Conservation (phyloP, 37 sponge, comb jelly and placozoan species). For the Mnemiopsis leidyi region DNA sequence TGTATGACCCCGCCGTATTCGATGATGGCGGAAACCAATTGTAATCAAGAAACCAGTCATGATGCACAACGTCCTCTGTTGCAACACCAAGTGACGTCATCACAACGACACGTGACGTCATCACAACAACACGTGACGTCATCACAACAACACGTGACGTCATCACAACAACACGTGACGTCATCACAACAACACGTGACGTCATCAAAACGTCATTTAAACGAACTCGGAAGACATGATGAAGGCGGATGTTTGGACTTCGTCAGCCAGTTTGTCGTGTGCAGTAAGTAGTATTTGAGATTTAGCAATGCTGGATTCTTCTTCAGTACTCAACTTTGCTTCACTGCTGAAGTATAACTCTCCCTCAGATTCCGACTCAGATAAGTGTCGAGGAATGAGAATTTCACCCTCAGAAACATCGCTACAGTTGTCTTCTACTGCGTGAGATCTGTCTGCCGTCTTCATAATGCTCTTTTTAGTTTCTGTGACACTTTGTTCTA, state of each 20-base stretch:
- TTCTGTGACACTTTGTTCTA: not conserved
- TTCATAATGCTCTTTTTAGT: too few relatives aligned
- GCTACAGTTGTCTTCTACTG: not conserved
- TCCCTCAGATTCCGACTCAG: not conserved
- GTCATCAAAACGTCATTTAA: not conserved
- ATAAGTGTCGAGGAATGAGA: not conserved
- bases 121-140: too few relatives aligned
- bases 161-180: too few relatives aligned
- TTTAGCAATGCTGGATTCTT: not conserved
- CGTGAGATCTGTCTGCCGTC: not conserved
- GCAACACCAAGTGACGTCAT: too few relatives aligned
- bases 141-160: too few relatives aligned
- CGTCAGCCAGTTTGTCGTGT: not conserved
- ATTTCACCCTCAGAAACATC: conserved; percentile 35
- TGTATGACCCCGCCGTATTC: too few relatives aligned
- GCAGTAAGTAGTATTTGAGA: not conserved
- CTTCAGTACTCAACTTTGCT: not conserved
- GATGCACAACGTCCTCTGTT: too few relatives aligned
- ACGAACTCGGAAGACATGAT: not conserved
- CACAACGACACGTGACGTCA: too few relatives aligned
- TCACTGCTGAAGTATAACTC: not conserved
- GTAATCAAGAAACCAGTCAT: too few relatives aligned
- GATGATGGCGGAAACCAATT: too few relatives aligned
- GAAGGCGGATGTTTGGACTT: not conserved
- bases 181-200: not conserved